Evolutionary conservation across 2,797 vertebrate genomes (phyloP).

Genomic region (Lacerta agilis): DNA sequence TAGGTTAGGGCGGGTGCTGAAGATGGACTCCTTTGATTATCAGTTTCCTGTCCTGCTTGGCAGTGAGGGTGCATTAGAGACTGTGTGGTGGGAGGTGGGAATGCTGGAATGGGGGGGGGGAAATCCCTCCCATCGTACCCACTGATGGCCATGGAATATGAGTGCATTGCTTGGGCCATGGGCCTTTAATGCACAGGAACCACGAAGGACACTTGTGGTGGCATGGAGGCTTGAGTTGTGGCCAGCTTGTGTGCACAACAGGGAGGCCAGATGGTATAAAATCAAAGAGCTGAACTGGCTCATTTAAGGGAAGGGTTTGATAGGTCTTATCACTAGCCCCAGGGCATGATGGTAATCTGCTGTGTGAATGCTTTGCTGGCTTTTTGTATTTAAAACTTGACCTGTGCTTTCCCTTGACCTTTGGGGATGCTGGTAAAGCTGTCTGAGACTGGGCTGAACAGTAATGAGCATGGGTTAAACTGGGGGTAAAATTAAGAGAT

Average conservation of each 20-base stretch:
- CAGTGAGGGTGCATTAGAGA: background rate
- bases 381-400: background rate
- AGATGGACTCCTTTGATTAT: background rate
- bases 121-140: background rate
- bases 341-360: background rate
- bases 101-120: background rate
- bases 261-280: background rate
- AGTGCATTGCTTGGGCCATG: background rate
- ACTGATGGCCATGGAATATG: background rate
- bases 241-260: background rate
- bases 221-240: background rate
- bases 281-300: background rate
- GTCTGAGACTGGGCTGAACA: background rate
- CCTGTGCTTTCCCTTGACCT: background rate
- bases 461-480: background rate
- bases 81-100: background rate
- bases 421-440: background rate
- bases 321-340: background rate
- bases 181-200: background rate
- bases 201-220: background rate
- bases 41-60: background rate
- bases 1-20: background rate
- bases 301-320: background rate
- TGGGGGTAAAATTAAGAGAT: background rate
- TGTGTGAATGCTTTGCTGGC: background rate